These are phyloP conservation scores for Leptonema lineaticorne DNA, from an alignment of 1,140 invertebrate genomes.

Conservation along the genomic window DNA sequence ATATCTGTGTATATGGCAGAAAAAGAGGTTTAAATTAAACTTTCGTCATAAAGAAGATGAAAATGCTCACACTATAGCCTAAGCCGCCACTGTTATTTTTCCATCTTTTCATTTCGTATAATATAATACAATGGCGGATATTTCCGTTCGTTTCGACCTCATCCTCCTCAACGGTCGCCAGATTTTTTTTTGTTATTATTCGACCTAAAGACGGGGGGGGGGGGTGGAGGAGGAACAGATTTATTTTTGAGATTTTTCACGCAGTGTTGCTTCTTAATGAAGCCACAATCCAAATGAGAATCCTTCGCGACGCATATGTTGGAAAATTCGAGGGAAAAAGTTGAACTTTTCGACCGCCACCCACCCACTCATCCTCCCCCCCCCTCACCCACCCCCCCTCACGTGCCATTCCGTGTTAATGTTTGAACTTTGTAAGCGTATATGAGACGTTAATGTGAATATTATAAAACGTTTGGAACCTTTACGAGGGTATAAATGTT, in stretches of 20 bases:
- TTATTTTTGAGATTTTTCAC: slow-evolving; percentile 13
- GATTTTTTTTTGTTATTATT: no score
- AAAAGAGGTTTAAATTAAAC: slow-evolving; percentile 26
- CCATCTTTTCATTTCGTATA: slow-evolving; percentile 24
- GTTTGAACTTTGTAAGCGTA: not conserved
- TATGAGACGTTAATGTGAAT: no score
- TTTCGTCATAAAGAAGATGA: slow-evolving; percentile 33
- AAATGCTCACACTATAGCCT: not conserved
- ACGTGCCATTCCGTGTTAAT: no score
- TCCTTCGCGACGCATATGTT: not conserved
- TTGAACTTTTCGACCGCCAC: no score
- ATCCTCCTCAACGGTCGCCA: no score
- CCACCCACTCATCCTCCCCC: no score
- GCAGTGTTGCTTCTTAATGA: not conserved
- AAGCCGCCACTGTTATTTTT: slow-evolving; percentile 22
- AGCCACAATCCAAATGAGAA: not conserved
- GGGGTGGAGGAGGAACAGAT: not conserved
- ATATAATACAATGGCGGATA: no score
- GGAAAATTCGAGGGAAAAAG: not conserved
- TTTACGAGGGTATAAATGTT: no score
- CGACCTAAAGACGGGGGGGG: no score
- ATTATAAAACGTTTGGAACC: no score
- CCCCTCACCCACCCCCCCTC: no score
- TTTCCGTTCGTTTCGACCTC: slow-evolving; percentile 3
- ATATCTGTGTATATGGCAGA: not conserved